These are phyloP conservation scores for Mustela nigripes DNA, from an alignment of 2,113 vertebrate species.

Conservation along the genomic window DNA sequence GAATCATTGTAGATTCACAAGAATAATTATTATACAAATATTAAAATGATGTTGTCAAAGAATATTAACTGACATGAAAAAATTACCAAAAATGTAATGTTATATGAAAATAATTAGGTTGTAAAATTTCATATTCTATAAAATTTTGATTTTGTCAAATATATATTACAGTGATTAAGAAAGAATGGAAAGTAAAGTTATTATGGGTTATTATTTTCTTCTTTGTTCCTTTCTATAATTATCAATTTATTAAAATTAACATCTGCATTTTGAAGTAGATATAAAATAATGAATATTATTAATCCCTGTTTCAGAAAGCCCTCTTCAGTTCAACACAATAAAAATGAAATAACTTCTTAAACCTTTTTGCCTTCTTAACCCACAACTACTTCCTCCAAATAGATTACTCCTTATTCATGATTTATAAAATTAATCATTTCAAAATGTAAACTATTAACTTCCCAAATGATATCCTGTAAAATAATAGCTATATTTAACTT, in stretches of 20 bases:
- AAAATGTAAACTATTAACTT: conserved; percentile 43
- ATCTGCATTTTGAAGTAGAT: neutral
- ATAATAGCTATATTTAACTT: conserved; percentile 24
- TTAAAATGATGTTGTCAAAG: neutral
- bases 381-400: neutral
- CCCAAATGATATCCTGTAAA: neutral
- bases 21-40: conserved; percentile 1
- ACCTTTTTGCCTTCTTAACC: neutral
- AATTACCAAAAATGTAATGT: neutral
- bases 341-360: conserved; percentile 34
- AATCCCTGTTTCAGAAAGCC: neutral
- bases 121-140: conserved; percentile 19
- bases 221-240: neutral
- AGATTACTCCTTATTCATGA: neutral
- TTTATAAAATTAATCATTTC: neutral
- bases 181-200: neutral
- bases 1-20: neutral
- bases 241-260: conserved; percentile 42
- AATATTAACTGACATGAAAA: neutral
- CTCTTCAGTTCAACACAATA: neutral
- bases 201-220: conserved; percentile 6
- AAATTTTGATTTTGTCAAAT: neutral
- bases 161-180: neutral
- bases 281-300: conserved; percentile 29
- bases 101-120: neutral